Conservation (phyloP, 2,797 vertebrate genomes). For the Macropus fuliginosus region DNA sequence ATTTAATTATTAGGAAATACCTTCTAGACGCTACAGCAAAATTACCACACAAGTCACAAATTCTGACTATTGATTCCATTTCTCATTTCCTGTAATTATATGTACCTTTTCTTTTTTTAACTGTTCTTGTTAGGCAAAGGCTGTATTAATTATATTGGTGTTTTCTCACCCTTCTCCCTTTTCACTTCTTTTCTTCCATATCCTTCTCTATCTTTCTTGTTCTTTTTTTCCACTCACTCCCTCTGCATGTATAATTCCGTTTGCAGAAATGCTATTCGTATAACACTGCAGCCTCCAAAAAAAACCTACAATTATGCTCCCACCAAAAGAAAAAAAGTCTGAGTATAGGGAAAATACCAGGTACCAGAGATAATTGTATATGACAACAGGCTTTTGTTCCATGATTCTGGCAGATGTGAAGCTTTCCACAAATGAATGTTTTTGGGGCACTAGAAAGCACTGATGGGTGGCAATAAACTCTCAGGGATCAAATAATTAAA, state of each 20-base stretch:
- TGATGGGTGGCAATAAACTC: not conserved
- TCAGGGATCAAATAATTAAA: not conserved
- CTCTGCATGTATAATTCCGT: constrained; percentile 58
- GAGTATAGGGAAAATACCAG: constrained; percentile 1
- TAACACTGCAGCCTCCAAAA: constrained; percentile 51
- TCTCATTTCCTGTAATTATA: not conserved
- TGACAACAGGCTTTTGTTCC: not conserved
- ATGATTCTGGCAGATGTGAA: not conserved
- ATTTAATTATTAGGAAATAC: constrained; percentile 18
- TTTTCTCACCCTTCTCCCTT: not conserved
- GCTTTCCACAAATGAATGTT: not conserved
- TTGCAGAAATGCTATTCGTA: constrained; percentile 59
- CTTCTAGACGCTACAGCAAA: constrained; percentile 27
- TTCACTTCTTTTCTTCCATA: not conserved
- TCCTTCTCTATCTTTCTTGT: not conserved
- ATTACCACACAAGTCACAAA: not conserved
- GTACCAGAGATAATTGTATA: not conserved
- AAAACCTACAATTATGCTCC: not conserved
- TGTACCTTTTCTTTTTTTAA: constrained; percentile 1
- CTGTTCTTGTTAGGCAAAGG: not conserved
- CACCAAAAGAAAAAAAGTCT: not conserved
- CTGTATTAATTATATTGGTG: not conserved
- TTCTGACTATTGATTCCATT: not conserved
- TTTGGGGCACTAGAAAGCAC: not conserved
- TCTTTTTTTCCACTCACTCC: constrained; percentile 50